Percentiles rank a stretch among this genome's conserved stretches.
Conservation (phyloP, 2,113 vertebrate species). For the Neogobius melanostomus region DNA sequence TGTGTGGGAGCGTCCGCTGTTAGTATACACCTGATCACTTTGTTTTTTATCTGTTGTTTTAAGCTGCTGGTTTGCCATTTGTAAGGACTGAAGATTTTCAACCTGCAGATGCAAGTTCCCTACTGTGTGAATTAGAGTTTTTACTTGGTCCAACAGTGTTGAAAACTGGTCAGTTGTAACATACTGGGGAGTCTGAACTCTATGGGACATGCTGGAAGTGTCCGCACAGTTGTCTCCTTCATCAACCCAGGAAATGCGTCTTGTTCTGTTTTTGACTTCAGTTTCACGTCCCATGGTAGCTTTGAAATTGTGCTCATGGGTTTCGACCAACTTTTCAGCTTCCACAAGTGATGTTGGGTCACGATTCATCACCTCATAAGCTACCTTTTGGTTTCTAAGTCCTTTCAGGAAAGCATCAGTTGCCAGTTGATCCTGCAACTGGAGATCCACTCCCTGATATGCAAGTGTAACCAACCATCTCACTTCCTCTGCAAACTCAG, state of each 20-base stretch:
- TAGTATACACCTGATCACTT: neutral
- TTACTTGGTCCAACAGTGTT: neutral
- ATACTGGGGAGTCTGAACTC: neutral
- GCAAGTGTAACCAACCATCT: neutral
- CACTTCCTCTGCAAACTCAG: neutral
- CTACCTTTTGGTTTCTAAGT: neutral
- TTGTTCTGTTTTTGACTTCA: neutral
- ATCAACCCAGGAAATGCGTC: neutral
- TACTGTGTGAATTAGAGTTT: neutral
- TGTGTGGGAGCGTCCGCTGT: neutral
- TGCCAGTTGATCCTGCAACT: neutral
- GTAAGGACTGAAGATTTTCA: neutral
- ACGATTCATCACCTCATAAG: neutral
- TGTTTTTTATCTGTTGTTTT: neutral
- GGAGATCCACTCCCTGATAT: neutral
- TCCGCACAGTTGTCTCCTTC: neutral
- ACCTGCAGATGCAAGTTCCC: neutral
- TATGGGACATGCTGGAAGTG: neutral
- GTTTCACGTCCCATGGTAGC: too few species aligned
- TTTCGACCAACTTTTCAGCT: neutral
- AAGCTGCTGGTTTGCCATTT: neutral
- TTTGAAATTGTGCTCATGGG: neutral
- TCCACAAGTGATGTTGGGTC: neutral
- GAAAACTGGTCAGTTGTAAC: neutral
- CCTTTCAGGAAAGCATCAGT: conserved; percentile 1